Evolutionary conservation across 2,113 vertebrate species (phyloP).

Genomic region (Aptenodytes forsteri): DNA sequence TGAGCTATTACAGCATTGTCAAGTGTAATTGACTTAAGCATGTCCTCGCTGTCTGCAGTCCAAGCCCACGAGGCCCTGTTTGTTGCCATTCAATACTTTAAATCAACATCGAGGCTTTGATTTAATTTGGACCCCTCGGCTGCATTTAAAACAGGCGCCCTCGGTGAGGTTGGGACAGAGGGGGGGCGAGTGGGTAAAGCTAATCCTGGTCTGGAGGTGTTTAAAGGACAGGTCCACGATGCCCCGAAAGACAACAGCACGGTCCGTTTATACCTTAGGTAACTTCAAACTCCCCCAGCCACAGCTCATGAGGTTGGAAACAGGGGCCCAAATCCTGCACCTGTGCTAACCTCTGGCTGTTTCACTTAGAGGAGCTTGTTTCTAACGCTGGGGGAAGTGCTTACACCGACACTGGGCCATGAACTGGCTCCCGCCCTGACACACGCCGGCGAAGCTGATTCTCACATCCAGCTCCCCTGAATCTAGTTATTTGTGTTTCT

Average conservation of each 20-base stretch:
- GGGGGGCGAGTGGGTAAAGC: fast-evolving
- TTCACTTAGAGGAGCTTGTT: neutral
- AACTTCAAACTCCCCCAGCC: neutral
- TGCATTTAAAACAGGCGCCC: neutral
- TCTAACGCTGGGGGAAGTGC: neutral
- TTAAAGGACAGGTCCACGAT: neutral
- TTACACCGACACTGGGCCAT: neutral
- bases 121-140: neutral
- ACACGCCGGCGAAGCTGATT: neutral
- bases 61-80: neutral
- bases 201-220: neutral
- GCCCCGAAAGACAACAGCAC: neutral
- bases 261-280: fast-evolving
- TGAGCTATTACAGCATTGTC: neutral
- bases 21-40: conserved; percentile 6
- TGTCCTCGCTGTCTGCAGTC: neutral
- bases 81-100: conserved; percentile 38
- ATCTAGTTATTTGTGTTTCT: neutral
- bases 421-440: neutral
- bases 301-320: neutral
- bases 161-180: fast-evolving
- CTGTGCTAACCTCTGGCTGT: neutral
- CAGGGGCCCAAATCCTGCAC: neutral
- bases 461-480: neutral
- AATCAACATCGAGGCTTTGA: conserved; percentile 18